These are phyloP conservation scores for Drosophila sordidula DNA, from an alignment of 2,888 invertebrate species.

Conservation along the genomic window DNA sequence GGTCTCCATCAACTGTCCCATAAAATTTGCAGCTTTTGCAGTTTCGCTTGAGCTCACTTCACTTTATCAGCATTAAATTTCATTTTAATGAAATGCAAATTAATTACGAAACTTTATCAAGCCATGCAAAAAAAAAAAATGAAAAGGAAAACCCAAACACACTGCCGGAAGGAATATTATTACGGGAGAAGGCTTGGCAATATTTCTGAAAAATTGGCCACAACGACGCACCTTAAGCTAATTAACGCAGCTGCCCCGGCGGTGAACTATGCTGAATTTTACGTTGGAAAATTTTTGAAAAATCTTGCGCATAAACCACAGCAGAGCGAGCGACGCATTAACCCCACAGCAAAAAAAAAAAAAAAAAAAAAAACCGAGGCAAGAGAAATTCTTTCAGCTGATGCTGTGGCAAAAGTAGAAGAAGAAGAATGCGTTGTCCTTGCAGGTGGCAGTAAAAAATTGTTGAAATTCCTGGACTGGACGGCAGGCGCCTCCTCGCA, in stretches of 20 bases:
- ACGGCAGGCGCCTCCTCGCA: conserved; percentile 17
- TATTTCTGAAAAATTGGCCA: conserved; percentile 39
- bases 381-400: conserved; percentile 43
- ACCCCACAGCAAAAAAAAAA: conserved; percentile 25
- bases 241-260: conserved; percentile 45
- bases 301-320: conserved; percentile 58
- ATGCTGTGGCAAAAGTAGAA: conserved; percentile 6
- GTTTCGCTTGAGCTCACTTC: conserved; percentile 8
- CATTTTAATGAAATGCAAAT: conserved; percentile 55
- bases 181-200: conserved; percentile 31
- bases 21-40: conserved; percentile 11
- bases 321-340: conserved; percentile 17
- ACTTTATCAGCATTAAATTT: conserved; percentile 54
- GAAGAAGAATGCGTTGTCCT: conserved; percentile 61
- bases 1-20: conserved; percentile 6
- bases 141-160: neutral
- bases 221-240: conserved; percentile 53
- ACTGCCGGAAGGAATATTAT: conserved; percentile 17
- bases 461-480: conserved; percentile 63
- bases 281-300: conserved; percentile 45
- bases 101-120: conserved; percentile 49
- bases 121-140: neutral
- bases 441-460: conserved; percentile 79
- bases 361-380: conserved; percentile 19
- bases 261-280: conserved; percentile 17